Base-by-base conservation (phyloP, 2,888 invertebrate genomes). In the Tridacna crocea region DNA sequence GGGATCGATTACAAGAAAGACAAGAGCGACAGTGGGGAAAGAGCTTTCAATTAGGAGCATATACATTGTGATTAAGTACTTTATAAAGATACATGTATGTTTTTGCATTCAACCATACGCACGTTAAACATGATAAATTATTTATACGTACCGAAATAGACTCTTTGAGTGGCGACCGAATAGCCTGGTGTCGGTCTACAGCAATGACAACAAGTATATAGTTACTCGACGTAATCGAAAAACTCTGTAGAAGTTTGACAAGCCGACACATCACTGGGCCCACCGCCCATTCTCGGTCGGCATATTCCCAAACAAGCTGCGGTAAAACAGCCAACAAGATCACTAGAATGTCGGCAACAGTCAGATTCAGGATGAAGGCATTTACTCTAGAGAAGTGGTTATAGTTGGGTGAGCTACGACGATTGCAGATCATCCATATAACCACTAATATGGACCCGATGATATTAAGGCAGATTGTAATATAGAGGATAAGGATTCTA, bases 131-230 rank as follows among this genome's bases (percentile, higher is more conserved):
- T 36, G 2, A 36, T 36, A 36, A 2, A 36, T 36, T 36, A 8
- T 36, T 36, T 36, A 70, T 70, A 70, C 92, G 88, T 88, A 94
- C 94, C 85, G 92, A 84, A 13, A 91, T 85, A 0, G 93, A 91
- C 72, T 91, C 90, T 72, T 91, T 89, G 13, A 94, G 90, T 0
- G 94, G 94, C n/a, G 92, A 84, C 24, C 93, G 81, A 46, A 94
- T 94, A 51, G 94, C 94, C 82, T 92, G 93, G 79, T 94, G 93
- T 19, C 94, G 88, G 87, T 94, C 94, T 13, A 94, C 80, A 36
- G 94, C 94, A 48, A 94, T 93, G 13, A 93, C 93, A 4, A 94
- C 92, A 55, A 94, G 84, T 92, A 94, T 93, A 84, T 93, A 93
- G 61, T 92, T 93, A 83, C 94, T 94, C 2, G 93, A 89, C 80